Conservation (phyloP, 2,888 invertebrate genomes). For the Drosophila nr. perissopoda region DNA sequence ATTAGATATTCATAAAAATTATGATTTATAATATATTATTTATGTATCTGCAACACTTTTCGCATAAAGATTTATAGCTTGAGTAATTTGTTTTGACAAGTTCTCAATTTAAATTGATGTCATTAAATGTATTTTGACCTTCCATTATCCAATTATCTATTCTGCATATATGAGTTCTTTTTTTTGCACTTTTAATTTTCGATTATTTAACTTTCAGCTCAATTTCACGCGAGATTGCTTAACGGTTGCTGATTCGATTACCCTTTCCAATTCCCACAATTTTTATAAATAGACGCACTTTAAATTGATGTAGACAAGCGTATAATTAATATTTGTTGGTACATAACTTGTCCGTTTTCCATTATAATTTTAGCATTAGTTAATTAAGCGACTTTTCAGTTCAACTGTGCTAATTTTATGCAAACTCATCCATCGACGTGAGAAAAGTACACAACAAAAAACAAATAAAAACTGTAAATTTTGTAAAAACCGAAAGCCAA, state of each 20-base stretch:
- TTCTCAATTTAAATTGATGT: neutral
- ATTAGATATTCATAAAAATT: neutral
- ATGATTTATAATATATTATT: neutral
- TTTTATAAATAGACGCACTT: conserved; percentile 37
- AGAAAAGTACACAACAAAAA: conserved; percentile 35
- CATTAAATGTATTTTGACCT: conserved; percentile 18
- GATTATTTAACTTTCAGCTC: conserved; percentile 27
- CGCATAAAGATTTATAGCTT: neutral
- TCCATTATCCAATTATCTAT: conserved; percentile 1
- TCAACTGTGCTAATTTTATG: conserved; percentile 66
- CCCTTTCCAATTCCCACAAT: conserved; percentile 40
- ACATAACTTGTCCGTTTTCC: conserved; percentile 52
- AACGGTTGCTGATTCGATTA: conserved; percentile 30
- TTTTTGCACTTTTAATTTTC: conserved; percentile 13
- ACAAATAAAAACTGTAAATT: conserved; percentile 33
- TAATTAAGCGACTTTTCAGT: conserved; percentile 59
- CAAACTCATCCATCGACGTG: conserved; percentile 65
- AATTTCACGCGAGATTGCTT: conserved; percentile 9
- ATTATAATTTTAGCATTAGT: conserved; percentile 43
- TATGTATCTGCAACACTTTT: neutral
- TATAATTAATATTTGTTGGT: conserved; percentile 43
- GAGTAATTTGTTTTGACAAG: neutral
- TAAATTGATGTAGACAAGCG: conserved; percentile 43
- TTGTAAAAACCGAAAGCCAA: conserved; percentile 45
- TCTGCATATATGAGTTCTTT: neutral